Conservation (phyloP, 2,888 invertebrate species). For the Ommatoiulus sabulosus region DNA sequence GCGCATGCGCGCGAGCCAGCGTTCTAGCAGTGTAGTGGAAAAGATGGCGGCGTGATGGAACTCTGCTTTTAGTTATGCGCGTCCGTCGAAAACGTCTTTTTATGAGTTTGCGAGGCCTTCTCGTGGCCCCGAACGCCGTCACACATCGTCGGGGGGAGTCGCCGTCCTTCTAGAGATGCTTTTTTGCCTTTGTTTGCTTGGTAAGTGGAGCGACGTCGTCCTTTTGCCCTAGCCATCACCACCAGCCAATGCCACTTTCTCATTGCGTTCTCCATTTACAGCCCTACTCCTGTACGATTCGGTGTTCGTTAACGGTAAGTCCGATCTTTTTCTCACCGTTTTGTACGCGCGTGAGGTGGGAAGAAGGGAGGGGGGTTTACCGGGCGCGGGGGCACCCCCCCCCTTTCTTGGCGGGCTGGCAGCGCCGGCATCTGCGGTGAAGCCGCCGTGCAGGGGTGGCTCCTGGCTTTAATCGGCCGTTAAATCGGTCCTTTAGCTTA, state of each 20-base stretch:
- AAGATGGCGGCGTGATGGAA: slow-evolving; percentile 49
- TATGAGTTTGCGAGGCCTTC: slow-evolving; percentile 54
- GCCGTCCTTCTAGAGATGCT: slow-evolving; percentile 60
- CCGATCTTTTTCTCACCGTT: background rate
- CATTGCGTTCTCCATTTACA: slow-evolving; percentile 52
- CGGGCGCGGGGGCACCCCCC: background rate
- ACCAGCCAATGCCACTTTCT: slow-evolving; percentile 19
- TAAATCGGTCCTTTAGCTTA: background rate
- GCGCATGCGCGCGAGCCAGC: slow-evolving; percentile 7
- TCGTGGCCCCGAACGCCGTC: slow-evolving; percentile 57
- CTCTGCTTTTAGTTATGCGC: slow-evolving; percentile 42
- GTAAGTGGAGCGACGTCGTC: slow-evolving; percentile 54
- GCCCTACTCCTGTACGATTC: slow-evolving; percentile 60
- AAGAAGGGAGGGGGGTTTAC: background rate
- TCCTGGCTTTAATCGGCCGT: background rate
- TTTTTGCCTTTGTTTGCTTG: slow-evolving; percentile 60
- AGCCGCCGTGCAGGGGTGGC: background rate
- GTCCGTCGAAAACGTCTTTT: slow-evolving; percentile 45
- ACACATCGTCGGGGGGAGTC: slow-evolving; percentile 56
- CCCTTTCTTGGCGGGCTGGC: background rate
- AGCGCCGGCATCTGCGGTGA: background rate
- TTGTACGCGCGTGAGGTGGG: background rate
- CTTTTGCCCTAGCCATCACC: background rate
- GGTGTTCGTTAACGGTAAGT: slow-evolving; percentile 59
- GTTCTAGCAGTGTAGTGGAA: slow-evolving; percentile 47